These are phyloP conservation scores for Ariopsis seemanni DNA, from an alignment of 2,113 vertebrate genomes.

Conservation along the genomic window DNA sequence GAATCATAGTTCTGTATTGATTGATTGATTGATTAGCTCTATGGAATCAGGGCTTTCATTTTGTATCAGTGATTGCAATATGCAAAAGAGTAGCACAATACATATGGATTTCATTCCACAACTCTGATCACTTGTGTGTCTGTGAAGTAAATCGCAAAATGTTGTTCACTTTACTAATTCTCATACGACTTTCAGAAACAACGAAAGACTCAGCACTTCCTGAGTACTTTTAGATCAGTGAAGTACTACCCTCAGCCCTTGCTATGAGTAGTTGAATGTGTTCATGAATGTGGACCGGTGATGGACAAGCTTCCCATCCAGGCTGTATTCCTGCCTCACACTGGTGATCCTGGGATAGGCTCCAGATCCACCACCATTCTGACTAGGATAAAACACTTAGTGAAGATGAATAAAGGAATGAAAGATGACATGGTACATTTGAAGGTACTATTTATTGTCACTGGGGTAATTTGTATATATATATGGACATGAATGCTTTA, in stretches of 20 bases:
- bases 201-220: not conserved
- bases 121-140: not conserved
- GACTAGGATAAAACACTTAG: not conserved
- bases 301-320: not conserved
- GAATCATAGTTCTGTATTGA: not conserved
- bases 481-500: no score
- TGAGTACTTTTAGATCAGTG: not conserved
- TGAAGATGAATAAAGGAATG: not conserved
- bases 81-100: not conserved
- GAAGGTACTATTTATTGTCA: not conserved
- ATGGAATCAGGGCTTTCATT: not conserved
- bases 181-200: not conserved
- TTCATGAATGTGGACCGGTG: not conserved
- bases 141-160: not conserved
- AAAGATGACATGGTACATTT: not conserved
- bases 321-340: not conserved
- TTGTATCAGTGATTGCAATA: not conserved
- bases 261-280: not conserved
- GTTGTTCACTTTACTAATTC: not conserved
- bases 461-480: not conserved
- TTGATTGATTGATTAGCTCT: not conserved
- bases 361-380: not conserved
- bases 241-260: not conserved
- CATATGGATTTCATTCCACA: not conserved
- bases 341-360: not conserved